phyloP scores from a whole-genome alignment of 2,797 vertebrate genomes.

The Mus spretus region DNA sequence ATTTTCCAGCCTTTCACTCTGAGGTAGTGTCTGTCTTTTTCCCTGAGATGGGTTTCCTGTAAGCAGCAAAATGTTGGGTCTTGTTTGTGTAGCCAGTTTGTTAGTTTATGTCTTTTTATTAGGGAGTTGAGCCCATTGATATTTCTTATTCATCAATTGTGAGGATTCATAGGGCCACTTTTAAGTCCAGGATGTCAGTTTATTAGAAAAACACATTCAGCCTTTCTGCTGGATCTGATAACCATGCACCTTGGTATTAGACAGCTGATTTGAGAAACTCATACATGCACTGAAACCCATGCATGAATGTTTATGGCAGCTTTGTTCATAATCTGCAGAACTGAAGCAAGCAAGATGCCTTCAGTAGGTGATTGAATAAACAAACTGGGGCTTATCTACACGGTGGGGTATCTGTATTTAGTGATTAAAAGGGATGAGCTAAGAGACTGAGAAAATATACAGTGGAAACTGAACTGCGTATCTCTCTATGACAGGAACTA shows the following conservation, averaged over 20 bases:
- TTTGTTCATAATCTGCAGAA: conserved; percentile 30
- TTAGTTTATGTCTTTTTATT: too few species aligned
- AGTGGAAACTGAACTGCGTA: background rate
- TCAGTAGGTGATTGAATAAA: conserved; percentile 7
- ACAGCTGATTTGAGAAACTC: conserved; percentile 33
- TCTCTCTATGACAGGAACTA: background rate
- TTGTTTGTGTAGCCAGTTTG: too few species aligned
- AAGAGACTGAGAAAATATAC: background rate
- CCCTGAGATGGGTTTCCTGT: too few species aligned
- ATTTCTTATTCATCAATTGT: background rate
- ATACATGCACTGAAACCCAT: background rate
- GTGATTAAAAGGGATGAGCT: conserved; percentile 12
- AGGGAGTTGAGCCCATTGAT: too few species aligned
- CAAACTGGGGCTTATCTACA: background rate
- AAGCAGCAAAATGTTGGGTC: too few species aligned
- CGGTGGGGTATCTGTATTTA: background rate
- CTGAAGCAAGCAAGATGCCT: background rate
- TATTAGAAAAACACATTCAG: background rate
- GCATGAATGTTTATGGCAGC: conserved; percentile 1
- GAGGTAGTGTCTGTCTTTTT: too few species aligned
- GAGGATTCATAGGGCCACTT: background rate
- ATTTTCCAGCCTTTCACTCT: too few species aligned
- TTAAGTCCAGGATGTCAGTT: too few species aligned
- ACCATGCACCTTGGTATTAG: background rate
- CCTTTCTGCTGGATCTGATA: background rate